Percentiles rank a stretch among this genome's conserved stretches.
Conservation (phyloP, 2,888 invertebrate species). For the Tachina lurida region DNA sequence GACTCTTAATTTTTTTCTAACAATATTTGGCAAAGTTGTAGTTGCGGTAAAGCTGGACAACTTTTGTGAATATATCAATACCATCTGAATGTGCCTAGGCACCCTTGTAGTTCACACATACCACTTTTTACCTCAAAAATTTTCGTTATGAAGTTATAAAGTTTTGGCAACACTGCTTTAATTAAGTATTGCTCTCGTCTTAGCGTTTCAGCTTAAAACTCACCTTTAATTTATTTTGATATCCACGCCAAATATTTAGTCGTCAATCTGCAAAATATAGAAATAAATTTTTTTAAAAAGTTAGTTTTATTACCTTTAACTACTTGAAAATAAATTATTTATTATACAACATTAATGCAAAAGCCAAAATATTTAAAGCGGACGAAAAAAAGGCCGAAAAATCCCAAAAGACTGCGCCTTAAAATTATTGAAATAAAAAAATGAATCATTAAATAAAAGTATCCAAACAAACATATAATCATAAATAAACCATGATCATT, state of each 20-base stretch:
- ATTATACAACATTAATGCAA: slow-evolving; percentile 35
- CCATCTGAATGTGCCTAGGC: too few species aligned
- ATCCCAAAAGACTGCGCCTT: slow-evolving; percentile 55
- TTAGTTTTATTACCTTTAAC: slow-evolving; percentile 34
- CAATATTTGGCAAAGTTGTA: too few species aligned
- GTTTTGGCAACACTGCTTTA: background rate
- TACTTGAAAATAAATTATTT: slow-evolving; percentile 53
- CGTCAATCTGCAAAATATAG: slow-evolving; percentile 49
- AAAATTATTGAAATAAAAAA: slow-evolving; percentile 34
- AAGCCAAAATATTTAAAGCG: background rate
- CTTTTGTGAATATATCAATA: too few species aligned
- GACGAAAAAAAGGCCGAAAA: slow-evolving; percentile 11
- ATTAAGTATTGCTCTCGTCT: background rate
- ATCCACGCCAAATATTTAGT: background rate
- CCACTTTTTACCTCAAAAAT: background rate
- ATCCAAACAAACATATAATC: slow-evolving; percentile 6
- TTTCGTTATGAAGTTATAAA: background rate
- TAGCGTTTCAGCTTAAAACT: slow-evolving; percentile 8
- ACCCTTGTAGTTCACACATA: too few species aligned
- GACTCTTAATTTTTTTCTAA: too few species aligned
- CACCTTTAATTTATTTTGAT: slow-evolving; percentile 32
- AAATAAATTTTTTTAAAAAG: slow-evolving; percentile 40
- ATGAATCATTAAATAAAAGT: slow-evolving; percentile 37
- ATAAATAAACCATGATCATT: slow-evolving; percentile 50
- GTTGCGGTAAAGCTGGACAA: too few species aligned